Evolutionary conservation across 2,888 invertebrate species (phyloP), one percentile per base, ranked within the genome.

Genomic region (Habrosyne pyritoides): DNA sequence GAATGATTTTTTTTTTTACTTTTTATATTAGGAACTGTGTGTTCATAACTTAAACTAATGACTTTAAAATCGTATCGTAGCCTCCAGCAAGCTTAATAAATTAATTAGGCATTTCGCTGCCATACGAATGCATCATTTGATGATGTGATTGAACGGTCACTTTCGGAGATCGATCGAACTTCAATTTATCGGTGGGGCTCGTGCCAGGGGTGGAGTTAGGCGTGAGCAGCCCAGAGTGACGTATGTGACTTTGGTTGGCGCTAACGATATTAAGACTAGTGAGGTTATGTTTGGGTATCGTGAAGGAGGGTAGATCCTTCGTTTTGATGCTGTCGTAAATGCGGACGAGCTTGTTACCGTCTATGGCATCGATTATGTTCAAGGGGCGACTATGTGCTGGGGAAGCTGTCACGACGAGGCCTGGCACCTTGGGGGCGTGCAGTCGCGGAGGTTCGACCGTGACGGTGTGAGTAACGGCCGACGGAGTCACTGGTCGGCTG

Each of bases 131-230:
- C 21, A 71, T 53, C 54, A 63, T 66, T 21, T 63, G 71, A 28
- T 73, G 70, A 53, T 71, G 78, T 14, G 79, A 79, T 60, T 84
- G 84, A 12, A 89, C 84, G 10, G 87, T 85, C 24, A 89, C 84
- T 61, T 83, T 85, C 3, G 87, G 86, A 2, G 83, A 61, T 24
- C 84, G 79, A 6, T 87, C 84, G 56, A 81, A 77, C 65, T 83
- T 80, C 42, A 42, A 8, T 54, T 86, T 90, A 21, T 89, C 89
- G 6, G 75, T 61, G 2, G 86, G 83, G 56, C 80, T 82, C 10
- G 79, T 71, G 87, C 76, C 77, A 0, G 93, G 93, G 55, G 93
- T 92, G 46, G 93, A 88, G 57, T 83, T 87, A 10, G 94, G 93
- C 21, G 94, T 93, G 47, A 94, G 77, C 52, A 94, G 83, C 47